A percentile compares a stretch with the other conserved stretches of the same genome.
These are phyloP conservation scores for Brachionus asplanchnoidis DNA, from an alignment of 1,140 invertebrate species.

Conservation along the genomic window DNA sequence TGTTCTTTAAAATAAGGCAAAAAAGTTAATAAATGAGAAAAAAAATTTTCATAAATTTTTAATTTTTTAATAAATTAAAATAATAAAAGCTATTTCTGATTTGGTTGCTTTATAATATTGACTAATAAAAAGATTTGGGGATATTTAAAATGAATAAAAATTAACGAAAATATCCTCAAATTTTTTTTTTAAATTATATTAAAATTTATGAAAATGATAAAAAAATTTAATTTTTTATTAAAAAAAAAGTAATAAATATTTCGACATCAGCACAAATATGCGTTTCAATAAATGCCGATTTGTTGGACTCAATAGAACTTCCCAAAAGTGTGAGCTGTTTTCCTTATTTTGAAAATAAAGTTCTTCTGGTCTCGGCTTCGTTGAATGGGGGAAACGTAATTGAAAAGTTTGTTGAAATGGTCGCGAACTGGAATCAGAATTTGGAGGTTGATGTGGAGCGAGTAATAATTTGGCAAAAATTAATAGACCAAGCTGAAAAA, in stretches of 20 bases:
- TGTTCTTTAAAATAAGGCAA: too few species aligned
- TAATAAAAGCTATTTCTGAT: too few species aligned
- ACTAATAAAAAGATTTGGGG: too few species aligned
- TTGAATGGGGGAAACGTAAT: constrained; percentile 82
- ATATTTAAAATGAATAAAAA: too few species aligned
- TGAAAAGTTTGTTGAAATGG: constrained; percentile 71
- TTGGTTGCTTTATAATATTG: too few species aligned
- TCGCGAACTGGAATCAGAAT: constrained; percentile 74
- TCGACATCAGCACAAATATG: constrained; percentile 80
- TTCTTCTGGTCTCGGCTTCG: constrained; percentile 75
- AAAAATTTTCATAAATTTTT: too few species aligned
- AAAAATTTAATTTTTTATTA: too few species aligned
- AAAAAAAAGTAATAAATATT: constrained; percentile 70
- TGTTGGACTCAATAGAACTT: neutral
- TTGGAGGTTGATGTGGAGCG: constrained; percentile 60
- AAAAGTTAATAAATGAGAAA: too few species aligned
- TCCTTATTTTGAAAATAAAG: constrained; percentile 71
- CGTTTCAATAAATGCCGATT: constrained; percentile 59
- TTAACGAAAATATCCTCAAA: too few species aligned
- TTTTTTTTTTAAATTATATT: too few species aligned
- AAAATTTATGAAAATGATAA: too few species aligned
- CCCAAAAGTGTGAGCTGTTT: constrained; percentile 57
- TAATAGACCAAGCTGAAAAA: constrained; percentile 62
- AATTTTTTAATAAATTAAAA: too few species aligned
- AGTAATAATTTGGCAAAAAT: constrained; percentile 71